Evolutionary conservation across 2,797 vertebrate genomes (phyloP), one percentile per base, ranked within the genome.

Genomic region (Labeo calbasu): DNA sequence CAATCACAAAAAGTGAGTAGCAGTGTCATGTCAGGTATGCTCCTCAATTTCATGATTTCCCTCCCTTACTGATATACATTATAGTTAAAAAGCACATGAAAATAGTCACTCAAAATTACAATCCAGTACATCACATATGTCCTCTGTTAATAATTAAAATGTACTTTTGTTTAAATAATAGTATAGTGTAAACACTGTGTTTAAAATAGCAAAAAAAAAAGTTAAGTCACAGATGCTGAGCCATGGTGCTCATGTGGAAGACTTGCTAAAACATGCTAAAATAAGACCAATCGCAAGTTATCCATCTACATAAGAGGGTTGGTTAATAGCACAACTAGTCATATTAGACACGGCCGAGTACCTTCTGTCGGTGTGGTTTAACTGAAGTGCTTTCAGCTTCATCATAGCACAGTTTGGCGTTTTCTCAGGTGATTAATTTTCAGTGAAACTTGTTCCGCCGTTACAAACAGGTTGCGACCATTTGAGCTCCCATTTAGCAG

Each of bases 351-450:
- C 23, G 59, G 85, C 50, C 50, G 79, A 82, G 71, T 77, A 73
- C 79, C 82, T 81, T 88, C 79, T 88, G 81, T 81, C 85, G 73
- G 36, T 73, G 66, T 36, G 51, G n/a, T 70, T 84, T 70, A 84
- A 84, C 71, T 40, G 53, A 51, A 68, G 53, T 40, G 48, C 81
- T 86, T 84, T 85, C 43, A 51, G 85, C 65, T 86, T 81, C 71
- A 84, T 86, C 79, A 84, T 70, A 63, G 77, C 75, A 53, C 82
- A 84, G 82, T 73, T 81, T 79, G 70, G 48, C 51, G 46, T 87
- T 88, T 86, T 86, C 72, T 83, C 86, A 85, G 88, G 88, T 87
- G 86, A 87, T 89, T 87, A 86, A 87, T 85, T 88, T 85, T 78
- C 81, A 76, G 32, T 61, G 81, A 86, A 81, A 78, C 68, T 21